Percentiles rank a stretch among this genome's conserved stretches.
Evolutionary conservation across 2,888 invertebrate species (phyloP).

Genomic region (Oligia latruncula): DNA sequence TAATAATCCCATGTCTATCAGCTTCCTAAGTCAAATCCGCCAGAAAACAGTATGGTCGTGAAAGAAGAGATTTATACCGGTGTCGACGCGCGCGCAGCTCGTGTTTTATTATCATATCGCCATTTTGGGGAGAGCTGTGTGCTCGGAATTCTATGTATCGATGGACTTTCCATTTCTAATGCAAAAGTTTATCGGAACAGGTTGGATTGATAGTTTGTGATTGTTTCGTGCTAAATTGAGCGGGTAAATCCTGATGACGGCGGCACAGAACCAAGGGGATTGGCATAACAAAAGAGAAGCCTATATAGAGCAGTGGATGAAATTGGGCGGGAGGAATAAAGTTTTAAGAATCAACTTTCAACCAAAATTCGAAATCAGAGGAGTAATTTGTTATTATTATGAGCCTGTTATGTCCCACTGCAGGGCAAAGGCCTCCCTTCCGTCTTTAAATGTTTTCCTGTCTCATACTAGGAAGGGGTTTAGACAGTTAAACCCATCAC

Average conservation of each 20-base stretch:
- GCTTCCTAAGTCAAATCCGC: slow-evolving; percentile 67
- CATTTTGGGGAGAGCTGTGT: slow-evolving; percentile 69
- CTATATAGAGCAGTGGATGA: not conserved
- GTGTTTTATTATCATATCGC: slow-evolving; percentile 79
- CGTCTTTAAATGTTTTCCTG: too few species aligned
- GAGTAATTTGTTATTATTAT: not conserved
- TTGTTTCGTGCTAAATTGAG: slow-evolving; percentile 3
- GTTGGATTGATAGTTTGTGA: slow-evolving; percentile 38
- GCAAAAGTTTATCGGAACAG: slow-evolving; percentile 38
- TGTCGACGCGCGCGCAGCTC: slow-evolving; percentile 76
- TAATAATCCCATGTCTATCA: slow-evolving; percentile 56
- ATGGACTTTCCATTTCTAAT: slow-evolving; percentile 63
- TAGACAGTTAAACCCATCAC: too few species aligned
- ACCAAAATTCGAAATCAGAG: not conserved
- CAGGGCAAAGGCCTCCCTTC: too few species aligned
- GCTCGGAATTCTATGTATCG: slow-evolving; percentile 56
- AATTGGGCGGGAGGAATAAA: too few species aligned
- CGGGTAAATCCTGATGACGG: not conserved
- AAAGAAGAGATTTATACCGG: slow-evolving; percentile 81
- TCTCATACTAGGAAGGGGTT: too few species aligned
- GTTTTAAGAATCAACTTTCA: not conserved
- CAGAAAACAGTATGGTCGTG: slow-evolving; percentile 78
- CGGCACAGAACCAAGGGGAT: not conserved
- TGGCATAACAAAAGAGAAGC: not conserved
- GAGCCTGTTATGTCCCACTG: too few species aligned